Evolutionary conservation across 2,113 vertebrate genomes (phyloP).

Genomic region (Solenodon paradoxus): DNA sequence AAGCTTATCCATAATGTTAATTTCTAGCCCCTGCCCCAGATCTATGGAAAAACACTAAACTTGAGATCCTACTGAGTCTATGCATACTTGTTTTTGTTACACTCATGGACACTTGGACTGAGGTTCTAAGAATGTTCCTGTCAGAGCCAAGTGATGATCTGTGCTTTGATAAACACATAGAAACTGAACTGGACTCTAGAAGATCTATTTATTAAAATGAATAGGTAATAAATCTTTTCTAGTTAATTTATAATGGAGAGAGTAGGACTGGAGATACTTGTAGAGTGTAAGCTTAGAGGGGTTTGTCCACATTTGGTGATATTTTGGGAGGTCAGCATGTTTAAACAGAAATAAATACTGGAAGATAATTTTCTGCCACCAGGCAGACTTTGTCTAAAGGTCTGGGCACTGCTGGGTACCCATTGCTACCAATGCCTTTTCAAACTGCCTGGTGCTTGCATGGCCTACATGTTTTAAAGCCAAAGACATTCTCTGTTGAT

Average conservation of each 20-base stretch:
- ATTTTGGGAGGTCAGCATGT: neutral
- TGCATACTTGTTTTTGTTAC: neutral
- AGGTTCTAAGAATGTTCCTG: neutral
- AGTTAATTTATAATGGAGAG: neutral
- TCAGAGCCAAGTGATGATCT: neutral
- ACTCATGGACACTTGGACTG: no score
- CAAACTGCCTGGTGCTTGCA: neutral
- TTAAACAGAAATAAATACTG: rapidly evolving
- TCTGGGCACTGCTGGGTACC: neutral
- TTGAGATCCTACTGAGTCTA: neutral
- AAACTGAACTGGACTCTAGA: neutral
- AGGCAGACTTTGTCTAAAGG: neutral
- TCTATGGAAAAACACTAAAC: neutral
- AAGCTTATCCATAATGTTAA: neutral
- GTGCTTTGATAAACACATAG: neutral
- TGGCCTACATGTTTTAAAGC: neutral
- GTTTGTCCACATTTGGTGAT: neutral
- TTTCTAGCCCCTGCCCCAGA: neutral
- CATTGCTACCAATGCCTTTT: neutral
- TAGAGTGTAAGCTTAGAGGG: neutral
- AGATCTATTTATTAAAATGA: neutral
- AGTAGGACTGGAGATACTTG: neutral
- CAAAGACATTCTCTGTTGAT: neutral
- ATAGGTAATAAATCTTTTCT: neutral
- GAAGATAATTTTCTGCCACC: neutral